Conservation (phyloP, 1,140 invertebrate genomes). For the Ylistrum balloti region DNA sequence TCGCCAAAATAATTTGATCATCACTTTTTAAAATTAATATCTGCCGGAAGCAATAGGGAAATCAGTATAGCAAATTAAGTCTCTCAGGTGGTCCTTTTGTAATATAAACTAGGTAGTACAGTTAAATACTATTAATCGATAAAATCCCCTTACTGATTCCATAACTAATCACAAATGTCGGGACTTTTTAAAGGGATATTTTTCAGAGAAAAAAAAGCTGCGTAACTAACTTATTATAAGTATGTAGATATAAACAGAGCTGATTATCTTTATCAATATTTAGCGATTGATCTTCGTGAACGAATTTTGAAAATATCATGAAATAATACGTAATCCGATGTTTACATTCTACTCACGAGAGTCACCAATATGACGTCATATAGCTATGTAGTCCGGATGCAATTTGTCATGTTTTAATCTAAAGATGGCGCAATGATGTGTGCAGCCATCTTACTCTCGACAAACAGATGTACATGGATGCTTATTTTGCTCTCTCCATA, state of each 20-base stretch:
- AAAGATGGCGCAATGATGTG: too few species aligned
- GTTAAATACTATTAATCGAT: not conserved
- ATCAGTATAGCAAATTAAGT: not conserved
- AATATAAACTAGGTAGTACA: not conserved
- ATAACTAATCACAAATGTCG: not conserved
- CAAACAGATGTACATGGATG: too few species aligned
- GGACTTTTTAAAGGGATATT: not conserved
- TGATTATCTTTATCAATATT: not conserved
- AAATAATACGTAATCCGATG: too few species aligned
- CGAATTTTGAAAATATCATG: not conserved
- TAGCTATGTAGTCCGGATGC: too few species aligned
- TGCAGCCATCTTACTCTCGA: too few species aligned
- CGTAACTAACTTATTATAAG: not conserved
- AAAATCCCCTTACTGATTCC: not conserved
- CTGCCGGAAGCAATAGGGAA: not conserved
- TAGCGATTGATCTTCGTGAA: not conserved
- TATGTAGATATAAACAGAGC: not conserved
- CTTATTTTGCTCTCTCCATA: too few species aligned
- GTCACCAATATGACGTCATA: too few species aligned
- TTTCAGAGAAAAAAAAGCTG: not conserved
- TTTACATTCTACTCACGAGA: too few species aligned
- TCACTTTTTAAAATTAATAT: not conserved
- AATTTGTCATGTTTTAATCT: too few species aligned
- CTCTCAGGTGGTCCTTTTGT: not conserved
- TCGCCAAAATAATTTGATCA: conserved; percentile 18